Evolutionary conservation across 2,113 vertebrate genomes (phyloP).

Genomic region (Scomber scombrus): DNA sequence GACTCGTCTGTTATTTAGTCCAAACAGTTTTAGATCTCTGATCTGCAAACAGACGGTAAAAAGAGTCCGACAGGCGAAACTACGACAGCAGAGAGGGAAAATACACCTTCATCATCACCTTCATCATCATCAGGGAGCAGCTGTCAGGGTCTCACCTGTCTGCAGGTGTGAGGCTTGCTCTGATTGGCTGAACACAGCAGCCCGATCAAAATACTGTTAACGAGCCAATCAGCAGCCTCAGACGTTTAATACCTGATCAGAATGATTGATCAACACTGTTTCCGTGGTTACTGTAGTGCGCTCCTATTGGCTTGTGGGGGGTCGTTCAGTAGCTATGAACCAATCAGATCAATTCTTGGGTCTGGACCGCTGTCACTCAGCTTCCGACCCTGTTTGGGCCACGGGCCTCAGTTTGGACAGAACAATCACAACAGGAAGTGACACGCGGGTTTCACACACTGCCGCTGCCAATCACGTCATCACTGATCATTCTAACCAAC

Average conservation of each 20-base stretch:
- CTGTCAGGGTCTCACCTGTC: background rate
- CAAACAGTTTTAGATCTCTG: constrained; percentile 87
- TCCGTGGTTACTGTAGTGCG: too few relatives aligned
- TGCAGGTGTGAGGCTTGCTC: background rate
- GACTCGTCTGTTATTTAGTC: constrained; percentile 53
- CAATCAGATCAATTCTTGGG: too few relatives aligned
- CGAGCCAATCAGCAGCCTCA: too few relatives aligned
- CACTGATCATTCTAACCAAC: background rate
- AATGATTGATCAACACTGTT: too few relatives aligned
- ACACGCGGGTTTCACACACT: constrained; percentile 7
- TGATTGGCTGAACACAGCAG: too few relatives aligned
- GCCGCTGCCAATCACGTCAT: background rate
- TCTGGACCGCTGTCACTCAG: background rate
- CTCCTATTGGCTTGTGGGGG: too few relatives aligned
- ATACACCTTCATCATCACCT: constrained; percentile 82
- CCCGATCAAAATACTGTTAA: too few relatives aligned
- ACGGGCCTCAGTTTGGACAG: constrained; percentile 44
- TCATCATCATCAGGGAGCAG: constrained; percentile 30
- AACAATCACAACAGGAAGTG: constrained; percentile 34
- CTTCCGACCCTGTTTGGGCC: constrained; percentile 16
- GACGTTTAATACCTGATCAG: too few relatives aligned
- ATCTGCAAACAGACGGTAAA: constrained; percentile 98
- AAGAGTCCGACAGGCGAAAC: constrained; percentile 74
- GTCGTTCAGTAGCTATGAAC: too few relatives aligned
- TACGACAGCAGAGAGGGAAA: constrained; percentile 79